These are phyloP conservation scores for Drosophila helvetica DNA, from an alignment of 2,888 invertebrate genomes.

Conservation along the genomic window DNA sequence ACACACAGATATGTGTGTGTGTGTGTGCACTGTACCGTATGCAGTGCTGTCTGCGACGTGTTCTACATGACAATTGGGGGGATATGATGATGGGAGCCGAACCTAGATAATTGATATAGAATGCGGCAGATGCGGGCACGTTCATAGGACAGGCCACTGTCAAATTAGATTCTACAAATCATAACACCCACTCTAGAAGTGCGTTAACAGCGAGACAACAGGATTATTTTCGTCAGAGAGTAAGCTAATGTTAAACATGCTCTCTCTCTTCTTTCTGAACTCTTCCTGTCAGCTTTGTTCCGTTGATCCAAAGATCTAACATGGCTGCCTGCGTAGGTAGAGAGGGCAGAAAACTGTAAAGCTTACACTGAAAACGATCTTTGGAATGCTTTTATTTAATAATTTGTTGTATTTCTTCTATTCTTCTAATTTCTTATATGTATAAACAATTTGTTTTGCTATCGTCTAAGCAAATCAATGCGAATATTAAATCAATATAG, in stretches of 20 bases:
- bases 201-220: background rate
- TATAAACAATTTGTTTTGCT: conserved; percentile 36
- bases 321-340: background rate
- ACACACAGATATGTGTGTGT: background rate
- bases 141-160: background rate
- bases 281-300: background rate
- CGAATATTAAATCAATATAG: conserved; percentile 41
- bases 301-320: background rate
- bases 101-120: conserved; percentile 13
- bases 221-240: no score
- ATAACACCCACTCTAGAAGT: background rate
- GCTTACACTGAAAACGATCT: background rate
- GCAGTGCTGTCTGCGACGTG: background rate
- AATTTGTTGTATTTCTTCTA: background rate
- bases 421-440: conserved; percentile 31
- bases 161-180: background rate
- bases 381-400: background rate
- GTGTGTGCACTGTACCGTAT: background rate
- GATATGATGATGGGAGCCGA: background rate
- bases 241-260: no score
- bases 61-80: background rate
- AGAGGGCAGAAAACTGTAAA: background rate
- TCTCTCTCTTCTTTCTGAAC: background rate
- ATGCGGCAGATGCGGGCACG: conserved; percentile 7
- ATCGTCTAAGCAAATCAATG: conserved; percentile 43